A percentile compares a stretch with the other conserved stretches of the same genome.
Conservation (phyloP, 2,888 invertebrate species). For the Philhelius pedissequus region DNA sequence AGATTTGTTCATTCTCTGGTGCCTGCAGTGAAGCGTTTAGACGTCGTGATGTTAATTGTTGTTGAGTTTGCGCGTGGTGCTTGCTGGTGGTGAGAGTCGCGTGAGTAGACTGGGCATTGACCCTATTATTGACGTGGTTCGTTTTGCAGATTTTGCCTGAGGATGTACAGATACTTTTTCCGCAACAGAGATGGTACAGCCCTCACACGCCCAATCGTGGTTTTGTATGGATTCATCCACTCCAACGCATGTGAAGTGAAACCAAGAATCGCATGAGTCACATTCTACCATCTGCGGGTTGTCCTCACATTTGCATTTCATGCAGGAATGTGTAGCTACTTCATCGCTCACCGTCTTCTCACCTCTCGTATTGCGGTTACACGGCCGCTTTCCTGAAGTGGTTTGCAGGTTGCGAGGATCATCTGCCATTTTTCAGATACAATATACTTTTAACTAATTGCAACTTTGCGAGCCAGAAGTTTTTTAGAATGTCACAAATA, state of each 20-base stretch:
- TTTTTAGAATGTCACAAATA: not conserved
- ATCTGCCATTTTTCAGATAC: not conserved
- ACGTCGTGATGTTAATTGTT: not conserved
- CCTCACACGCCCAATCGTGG: no score
- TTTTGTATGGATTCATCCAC: no score
- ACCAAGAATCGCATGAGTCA: not conserved
- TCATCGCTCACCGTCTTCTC: not conserved
- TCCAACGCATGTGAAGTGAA: no score
- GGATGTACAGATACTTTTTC: no score
- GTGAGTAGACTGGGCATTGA: no score
- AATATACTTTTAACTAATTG: not conserved
- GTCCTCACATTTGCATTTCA: not conserved
- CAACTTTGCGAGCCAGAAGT: not conserved
- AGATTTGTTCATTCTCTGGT: no score
- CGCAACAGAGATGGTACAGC: not conserved
- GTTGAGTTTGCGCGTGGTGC: no score
- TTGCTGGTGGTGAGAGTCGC: no score
- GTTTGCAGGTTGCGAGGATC: not conserved
- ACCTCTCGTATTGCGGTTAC: not conserved
- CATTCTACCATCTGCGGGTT: not conserved
- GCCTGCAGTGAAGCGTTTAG: not conserved
- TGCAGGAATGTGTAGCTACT: not conserved
- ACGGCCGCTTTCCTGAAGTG: not conserved
- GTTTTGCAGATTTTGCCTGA: not conserved
- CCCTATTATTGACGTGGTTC: no score